phyloP scores from a whole-genome alignment of 2,888 invertebrate genomes.

The Papilio demoleus region DNA sequence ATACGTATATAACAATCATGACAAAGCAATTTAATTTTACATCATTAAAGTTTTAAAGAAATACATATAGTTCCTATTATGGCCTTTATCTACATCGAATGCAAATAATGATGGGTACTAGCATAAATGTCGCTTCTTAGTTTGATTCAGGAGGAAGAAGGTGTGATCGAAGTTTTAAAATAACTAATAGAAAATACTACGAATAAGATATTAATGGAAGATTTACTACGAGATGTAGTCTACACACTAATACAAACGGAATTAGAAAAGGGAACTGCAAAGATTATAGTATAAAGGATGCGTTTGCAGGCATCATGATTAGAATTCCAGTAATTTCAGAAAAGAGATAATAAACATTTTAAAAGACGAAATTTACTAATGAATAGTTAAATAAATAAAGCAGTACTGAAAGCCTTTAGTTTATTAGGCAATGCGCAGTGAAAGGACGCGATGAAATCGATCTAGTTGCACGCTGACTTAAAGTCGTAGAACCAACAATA shows the following conservation, averaged over 20 bases:
- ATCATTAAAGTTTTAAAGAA: neutral
- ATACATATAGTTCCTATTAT: neutral
- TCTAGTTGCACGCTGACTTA: constrained; percentile 52
- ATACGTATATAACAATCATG: neutral
- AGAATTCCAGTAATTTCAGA: too few relatives aligned
- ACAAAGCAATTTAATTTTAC: neutral
- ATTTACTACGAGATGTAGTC: too few relatives aligned
- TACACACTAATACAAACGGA: too few relatives aligned
- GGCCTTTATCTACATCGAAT: neutral
- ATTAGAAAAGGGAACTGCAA: neutral
- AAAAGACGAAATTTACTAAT: too few relatives aligned
- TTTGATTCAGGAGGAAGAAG: too few relatives aligned
- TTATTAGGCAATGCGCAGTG: constrained; percentile 62
- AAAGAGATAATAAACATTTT: too few relatives aligned
- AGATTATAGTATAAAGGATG: neutral
- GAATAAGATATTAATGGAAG: too few relatives aligned
- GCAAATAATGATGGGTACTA: neutral
- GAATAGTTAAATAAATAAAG: neutral
- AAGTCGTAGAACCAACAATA: constrained; percentile 15
- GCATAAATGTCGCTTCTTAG: too few relatives aligned
- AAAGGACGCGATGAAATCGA: constrained; percentile 66
- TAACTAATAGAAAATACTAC: too few relatives aligned
- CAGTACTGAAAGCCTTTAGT: constrained; percentile 32
- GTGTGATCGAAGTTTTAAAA: too few relatives aligned
- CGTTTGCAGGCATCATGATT: neutral